Evolutionary conservation across 2,113 vertebrate species (phyloP).

Genomic region (Trochalopteron elliotii): DNA sequence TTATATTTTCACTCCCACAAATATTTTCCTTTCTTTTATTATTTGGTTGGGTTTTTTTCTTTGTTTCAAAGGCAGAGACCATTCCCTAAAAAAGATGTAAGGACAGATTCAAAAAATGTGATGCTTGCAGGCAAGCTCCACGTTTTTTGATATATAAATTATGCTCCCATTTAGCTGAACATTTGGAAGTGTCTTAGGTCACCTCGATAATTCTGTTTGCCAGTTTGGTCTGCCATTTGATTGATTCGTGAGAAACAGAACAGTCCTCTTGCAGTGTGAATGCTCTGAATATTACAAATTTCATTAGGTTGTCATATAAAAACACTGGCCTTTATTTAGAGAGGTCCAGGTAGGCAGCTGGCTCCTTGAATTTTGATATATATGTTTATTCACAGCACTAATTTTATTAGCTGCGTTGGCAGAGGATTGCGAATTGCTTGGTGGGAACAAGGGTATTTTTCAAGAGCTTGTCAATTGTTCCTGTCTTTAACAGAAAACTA

Average conservation of each 20-base stretch:
- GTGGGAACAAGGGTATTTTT: not conserved
- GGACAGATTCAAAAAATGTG: not conserved
- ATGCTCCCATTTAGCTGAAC: not conserved
- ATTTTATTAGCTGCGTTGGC: not conserved
- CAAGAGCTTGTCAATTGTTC: conserved; percentile 34
- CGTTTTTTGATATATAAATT: not conserved
- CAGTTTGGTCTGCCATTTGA: not conserved
- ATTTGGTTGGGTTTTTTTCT: not conserved
- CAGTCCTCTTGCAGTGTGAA: not conserved
- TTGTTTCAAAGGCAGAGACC: not conserved
- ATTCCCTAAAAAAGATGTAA: not conserved
- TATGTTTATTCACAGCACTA: not conserved
- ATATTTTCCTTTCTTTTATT: not conserved
- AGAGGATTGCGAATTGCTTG: not conserved
- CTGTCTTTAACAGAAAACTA: not conserved
- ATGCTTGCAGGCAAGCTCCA: not conserved
- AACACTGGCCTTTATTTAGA: not conserved
- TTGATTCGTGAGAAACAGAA: not conserved
- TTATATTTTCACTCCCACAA: not conserved
- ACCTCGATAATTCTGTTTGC: not conserved
- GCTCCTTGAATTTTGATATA: conserved; percentile 1
- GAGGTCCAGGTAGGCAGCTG: not conserved
- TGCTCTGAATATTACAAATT: not conserved
- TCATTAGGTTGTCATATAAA: not conserved
- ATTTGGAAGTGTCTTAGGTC: not conserved